Percentiles rank a stretch among this genome's conserved stretches.
phyloP scores from a whole-genome alignment of 2,113 vertebrate species.

The Ailurus styani region DNA sequence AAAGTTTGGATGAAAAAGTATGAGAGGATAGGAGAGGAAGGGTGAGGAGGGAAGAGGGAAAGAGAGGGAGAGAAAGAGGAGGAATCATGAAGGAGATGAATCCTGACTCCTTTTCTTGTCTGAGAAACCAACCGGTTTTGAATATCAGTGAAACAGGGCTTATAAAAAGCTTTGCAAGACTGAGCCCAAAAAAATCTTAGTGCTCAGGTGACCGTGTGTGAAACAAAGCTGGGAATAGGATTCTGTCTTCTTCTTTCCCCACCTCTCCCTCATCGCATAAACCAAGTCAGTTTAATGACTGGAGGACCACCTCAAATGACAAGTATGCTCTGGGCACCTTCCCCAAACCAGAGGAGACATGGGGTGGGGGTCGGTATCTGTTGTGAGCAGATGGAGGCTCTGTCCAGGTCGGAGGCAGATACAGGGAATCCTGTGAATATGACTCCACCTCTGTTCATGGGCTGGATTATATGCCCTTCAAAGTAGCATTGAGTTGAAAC shows the following conservation, averaged over 20 bases:
- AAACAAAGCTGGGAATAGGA: not conserved
- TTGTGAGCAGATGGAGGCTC: not conserved
- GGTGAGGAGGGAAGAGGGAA: not conserved
- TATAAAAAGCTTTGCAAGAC: not conserved
- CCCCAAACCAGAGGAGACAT: not conserved
- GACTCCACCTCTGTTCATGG: not conserved
- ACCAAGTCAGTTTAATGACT: not conserved
- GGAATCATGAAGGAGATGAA: not conserved
- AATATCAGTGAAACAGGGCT: not conserved
- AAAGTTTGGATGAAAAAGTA: not conserved
- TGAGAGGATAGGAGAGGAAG: no score
- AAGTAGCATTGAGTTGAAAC: not conserved
- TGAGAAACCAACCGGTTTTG: not conserved
- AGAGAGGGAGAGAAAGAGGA: not conserved
- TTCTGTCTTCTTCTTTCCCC: not conserved
- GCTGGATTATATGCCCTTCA: not conserved
- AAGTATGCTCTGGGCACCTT: not conserved
- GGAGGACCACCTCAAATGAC: not conserved
- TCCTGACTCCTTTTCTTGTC: not conserved
- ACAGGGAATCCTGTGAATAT: not conserved
- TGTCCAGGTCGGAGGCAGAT: not conserved
- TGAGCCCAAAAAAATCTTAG: not conserved
- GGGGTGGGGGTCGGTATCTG: not conserved
- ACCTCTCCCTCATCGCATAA: not conserved
- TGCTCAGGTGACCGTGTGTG: not conserved